A percentile compares a stretch with the other conserved stretches of the same genome.
Evolutionary conservation across 1,140 invertebrate genomes (phyloP).

Genomic region (Euglossa dilemma): DNA sequence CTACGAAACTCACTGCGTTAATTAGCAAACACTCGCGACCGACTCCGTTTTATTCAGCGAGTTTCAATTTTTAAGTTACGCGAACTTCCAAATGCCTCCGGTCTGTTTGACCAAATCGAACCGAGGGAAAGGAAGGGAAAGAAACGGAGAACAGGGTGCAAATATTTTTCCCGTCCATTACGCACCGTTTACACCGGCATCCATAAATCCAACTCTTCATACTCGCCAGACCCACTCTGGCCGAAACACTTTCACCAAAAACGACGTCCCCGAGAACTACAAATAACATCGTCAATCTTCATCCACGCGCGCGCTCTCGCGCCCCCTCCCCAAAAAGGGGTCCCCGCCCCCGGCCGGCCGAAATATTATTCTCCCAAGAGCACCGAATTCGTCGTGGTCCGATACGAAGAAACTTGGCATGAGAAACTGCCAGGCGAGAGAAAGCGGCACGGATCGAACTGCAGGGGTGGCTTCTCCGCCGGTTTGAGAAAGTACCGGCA

Average conservation of each 20-base stretch:
- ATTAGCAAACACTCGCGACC: too few species aligned
- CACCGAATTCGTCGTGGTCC: slow-evolving; percentile 11
- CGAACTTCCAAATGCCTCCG: too few species aligned
- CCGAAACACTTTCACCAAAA: background rate
- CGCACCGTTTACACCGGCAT: too few species aligned
- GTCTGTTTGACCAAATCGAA: background rate
- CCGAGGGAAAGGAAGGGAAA: too few species aligned
- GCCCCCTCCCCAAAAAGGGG: background rate
- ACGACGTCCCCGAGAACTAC: background rate
- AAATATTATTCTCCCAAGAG: slow-evolving; percentile 27
- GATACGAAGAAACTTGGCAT: slow-evolving; percentile 41
- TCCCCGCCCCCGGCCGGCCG: background rate
- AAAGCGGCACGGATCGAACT: background rate
- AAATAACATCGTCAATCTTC: background rate
- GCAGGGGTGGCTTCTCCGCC: background rate
- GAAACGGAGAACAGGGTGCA: background rate
- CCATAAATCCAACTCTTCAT: background rate
- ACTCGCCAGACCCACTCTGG: background rate
- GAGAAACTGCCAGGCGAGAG: slow-evolving; percentile 23
- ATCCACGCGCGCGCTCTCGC: too few species aligned
- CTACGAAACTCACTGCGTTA: too few species aligned
- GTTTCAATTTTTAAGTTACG: too few species aligned
- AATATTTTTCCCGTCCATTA: background rate
- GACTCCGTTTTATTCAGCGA: too few species aligned
- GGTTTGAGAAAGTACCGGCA: slow-evolving; percentile 17